Evolutionary conservation across 2,113 vertebrate species (phyloP).

Genomic region (Sapayoa aenigma): DNA sequence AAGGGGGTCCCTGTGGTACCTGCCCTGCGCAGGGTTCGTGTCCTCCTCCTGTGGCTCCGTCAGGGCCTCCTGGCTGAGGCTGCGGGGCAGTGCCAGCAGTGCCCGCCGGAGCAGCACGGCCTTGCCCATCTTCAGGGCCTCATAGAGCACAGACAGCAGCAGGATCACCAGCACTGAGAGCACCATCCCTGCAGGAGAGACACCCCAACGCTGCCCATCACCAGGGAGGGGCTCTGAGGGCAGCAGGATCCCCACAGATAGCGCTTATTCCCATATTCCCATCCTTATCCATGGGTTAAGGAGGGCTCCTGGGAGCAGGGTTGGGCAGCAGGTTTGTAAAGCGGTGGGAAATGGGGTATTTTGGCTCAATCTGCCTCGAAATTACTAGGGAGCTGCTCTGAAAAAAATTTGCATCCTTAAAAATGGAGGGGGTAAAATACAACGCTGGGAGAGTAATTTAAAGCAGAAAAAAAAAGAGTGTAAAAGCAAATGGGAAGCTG

Average conservation of each 20-base stretch:
- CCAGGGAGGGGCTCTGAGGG: not conserved
- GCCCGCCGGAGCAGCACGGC: slow-evolving; percentile 66
- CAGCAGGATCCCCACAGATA: no score
- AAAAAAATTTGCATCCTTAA: not conserved
- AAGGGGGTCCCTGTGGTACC: not conserved
- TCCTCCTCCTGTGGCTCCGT: not conserved
- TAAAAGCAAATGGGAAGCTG: not conserved
- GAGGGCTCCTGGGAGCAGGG: not conserved
- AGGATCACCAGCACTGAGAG: slow-evolving; percentile 85
- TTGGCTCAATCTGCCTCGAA: not conserved
- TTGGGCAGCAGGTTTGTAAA: not conserved
- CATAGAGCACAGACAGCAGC: slow-evolving; percentile 85
- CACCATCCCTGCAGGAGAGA: slow-evolving; percentile 78
- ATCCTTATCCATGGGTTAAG: not conserved
- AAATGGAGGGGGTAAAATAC: not conserved
- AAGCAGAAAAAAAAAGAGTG: not conserved
- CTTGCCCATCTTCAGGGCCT: slow-evolving; percentile 87
- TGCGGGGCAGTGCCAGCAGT: not conserved
- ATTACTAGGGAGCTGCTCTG: not conserved
- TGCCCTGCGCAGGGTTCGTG: not conserved
- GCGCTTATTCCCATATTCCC: no score
- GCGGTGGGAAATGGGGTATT: accelerated
- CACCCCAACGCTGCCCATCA: accelerated
- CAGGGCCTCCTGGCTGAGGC: slow-evolving; percentile 50
- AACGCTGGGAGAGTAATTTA: not conserved